These are phyloP conservation scores for Parelbella ahira DNA, from an alignment of 2,888 invertebrate genomes.

Conservation along the genomic window DNA sequence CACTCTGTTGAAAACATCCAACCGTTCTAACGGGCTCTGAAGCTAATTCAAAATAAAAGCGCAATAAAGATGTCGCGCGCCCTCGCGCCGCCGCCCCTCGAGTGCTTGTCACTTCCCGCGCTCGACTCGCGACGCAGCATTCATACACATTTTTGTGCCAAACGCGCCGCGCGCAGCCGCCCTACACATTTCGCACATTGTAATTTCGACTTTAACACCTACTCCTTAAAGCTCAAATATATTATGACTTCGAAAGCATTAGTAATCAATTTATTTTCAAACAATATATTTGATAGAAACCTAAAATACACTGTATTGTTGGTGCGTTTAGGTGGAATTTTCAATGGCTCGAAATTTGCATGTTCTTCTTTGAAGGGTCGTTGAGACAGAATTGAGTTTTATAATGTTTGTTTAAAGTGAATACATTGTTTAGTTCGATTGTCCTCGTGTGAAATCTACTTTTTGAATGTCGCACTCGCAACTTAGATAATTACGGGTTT, in stretches of 20 bases:
- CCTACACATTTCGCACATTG: constrained; percentile 29
- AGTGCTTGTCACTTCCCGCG: constrained; percentile 67
- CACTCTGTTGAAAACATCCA: too few relatives aligned
- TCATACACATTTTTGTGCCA: constrained; percentile 69
- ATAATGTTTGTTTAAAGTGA: constrained; percentile 43
- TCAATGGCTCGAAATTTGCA: constrained; percentile 12
- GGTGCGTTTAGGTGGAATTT: constrained; percentile 25
- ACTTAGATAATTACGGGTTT: constrained; percentile 33
- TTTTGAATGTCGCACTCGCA: constrained; percentile 31
- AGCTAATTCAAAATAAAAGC: constrained; percentile 20
- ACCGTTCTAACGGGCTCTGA: too few relatives aligned
- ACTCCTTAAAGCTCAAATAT: background rate
- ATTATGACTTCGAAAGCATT: background rate
- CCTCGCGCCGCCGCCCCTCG: constrained; percentile 37
- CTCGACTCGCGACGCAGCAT: constrained; percentile 59
- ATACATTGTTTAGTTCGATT: constrained; percentile 35
- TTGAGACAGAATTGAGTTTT: constrained; percentile 36
- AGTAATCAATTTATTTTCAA: constrained; percentile 19
- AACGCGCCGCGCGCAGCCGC: constrained; percentile 40
- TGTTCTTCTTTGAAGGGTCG: constrained; percentile 28
- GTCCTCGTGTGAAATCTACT: constrained; percentile 28
- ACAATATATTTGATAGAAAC: constrained; percentile 8
- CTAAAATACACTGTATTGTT: constrained; percentile 29
- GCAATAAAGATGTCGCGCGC: constrained; percentile 21
- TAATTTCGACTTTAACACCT: background rate